A percentile compares a stretch with the other conserved stretches of the same genome.
Conservation (phyloP, 92 coral and sea anemone species). For the Muricea muricata region DNA sequence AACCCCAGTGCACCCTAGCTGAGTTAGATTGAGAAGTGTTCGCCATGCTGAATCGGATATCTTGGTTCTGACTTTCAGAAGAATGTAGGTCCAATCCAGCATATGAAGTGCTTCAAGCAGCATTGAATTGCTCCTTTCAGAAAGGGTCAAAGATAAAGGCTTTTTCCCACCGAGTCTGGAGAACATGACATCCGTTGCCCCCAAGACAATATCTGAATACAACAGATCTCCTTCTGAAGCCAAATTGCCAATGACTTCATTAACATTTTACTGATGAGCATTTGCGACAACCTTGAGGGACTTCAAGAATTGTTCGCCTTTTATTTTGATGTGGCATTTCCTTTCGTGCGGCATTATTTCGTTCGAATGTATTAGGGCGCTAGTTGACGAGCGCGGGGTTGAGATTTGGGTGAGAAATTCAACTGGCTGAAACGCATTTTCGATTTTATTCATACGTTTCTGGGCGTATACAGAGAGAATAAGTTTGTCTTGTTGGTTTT, state of each 20-base stretch:
- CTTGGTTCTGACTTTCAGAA: too few species aligned
- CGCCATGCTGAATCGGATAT: too few species aligned
- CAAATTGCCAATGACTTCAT: neutral
- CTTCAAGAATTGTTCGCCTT: too few species aligned
- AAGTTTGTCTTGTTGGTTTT: neutral
- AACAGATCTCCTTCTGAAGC: neutral
- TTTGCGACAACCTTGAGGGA: neutral
- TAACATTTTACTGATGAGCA: neutral
- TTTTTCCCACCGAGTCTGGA: neutral
- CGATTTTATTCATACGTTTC: neutral
- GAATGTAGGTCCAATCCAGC: too few species aligned
- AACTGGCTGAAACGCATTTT: too few species aligned
- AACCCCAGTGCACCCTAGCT: too few species aligned
- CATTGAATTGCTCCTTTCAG: too few species aligned
- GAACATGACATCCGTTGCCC: conserved; percentile 7
- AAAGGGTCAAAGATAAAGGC: too few species aligned
- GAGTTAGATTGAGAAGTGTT: too few species aligned
- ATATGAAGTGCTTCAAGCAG: too few species aligned
- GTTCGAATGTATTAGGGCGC: neutral
- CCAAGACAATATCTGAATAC: neutral
- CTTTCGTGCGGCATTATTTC: neutral
- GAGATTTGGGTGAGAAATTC: too few species aligned
- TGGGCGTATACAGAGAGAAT: neutral
- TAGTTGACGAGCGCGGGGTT: too few species aligned
- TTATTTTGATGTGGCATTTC: neutral